Evolutionary conservation across 2,888 invertebrate species (phyloP), one percentile per base, ranked within the genome.

Genomic region (Dromius quadrimaculatus): DNA sequence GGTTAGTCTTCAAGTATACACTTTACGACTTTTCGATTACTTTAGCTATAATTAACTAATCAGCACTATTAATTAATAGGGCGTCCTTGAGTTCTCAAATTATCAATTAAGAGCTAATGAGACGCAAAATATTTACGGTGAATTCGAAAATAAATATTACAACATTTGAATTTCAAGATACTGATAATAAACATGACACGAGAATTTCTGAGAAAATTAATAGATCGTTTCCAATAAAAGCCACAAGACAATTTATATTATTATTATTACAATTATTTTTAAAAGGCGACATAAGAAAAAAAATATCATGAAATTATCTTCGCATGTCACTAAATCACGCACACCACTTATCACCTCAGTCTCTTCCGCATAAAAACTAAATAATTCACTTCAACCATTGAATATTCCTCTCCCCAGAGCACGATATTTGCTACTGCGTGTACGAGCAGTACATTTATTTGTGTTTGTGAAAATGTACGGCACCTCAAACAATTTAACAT

Each of bases 81-180:
- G 8, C 28, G 50, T 54, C 50, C 50, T 54, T 54, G 50, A 5
- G 28, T 6, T 54, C 50, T 28, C 32, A 36, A 43, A 17, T 43
- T 43, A 61, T 61, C 23, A 23, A 61, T 38, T 41, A 61, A 50
- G 6, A 23, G 22, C 9, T 38, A 61, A 61, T 61, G 41, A 61
- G 17, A 61, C 61, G 61, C 61, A 61, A 61, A 61, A 61, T 59
- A 19, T 61, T 36, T 61, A 38, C 41, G 20, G 61, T 3, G 11
- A 20, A 61, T 61, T 61, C 41, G 61, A 61, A 38, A 61, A 61
- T 22, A 61, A 32, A 54, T 9, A 54, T 54, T 54, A 15, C 23
- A 32, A 1, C 50, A 54, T 13, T 54, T 23, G 5, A 28, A 54
- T 28, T 22, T 13, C 47, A n/a, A n/a, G n/a, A n/a, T n/a, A n/a